phyloP scores from a whole-genome alignment of 2,797 vertebrate genomes.

The Nyctibius grandis region DNA sequence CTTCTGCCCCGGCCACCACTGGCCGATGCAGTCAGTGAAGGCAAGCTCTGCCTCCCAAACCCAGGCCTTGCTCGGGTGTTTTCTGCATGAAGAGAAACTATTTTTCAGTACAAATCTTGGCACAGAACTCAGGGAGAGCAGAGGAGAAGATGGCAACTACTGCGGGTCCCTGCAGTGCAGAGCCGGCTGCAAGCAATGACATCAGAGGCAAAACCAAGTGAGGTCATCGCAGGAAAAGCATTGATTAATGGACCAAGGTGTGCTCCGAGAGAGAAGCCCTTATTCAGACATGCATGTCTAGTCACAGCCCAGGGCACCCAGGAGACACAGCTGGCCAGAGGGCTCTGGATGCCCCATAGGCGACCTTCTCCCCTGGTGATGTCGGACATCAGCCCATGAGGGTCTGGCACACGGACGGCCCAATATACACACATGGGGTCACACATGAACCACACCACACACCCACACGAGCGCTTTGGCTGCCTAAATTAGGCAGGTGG shows the following conservation, averaged over 20 bases:
- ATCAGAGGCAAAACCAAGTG: not conserved
- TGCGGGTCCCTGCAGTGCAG: not conserved
- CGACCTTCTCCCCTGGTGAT: not conserved
- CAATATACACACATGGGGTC: accelerated
- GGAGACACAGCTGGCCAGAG: accelerated
- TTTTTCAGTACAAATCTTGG: not conserved
- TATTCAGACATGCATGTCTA: accelerated
- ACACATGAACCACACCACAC: accelerated
- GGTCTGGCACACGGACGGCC: not conserved
- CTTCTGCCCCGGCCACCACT: not conserved
- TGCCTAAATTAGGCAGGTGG: not conserved
- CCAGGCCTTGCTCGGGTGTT: not conserved
- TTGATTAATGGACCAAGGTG: not conserved
- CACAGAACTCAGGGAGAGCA: not conserved
- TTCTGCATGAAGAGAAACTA: not conserved
- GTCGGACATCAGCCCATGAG: accelerated
- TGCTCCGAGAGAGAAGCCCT: not conserved
- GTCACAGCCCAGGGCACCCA: not conserved
- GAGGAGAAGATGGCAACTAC: not conserved
- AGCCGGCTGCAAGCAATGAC: not conserved
- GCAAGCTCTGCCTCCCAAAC: not conserved
- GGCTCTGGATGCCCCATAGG: not conserved
- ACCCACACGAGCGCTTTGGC: not conserved
- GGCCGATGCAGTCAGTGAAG: accelerated
- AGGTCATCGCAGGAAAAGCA: not conserved